Base-by-base conservation (phyloP, 2,888 invertebrate genomes). In the Parnassius mnemosyne region DNA sequence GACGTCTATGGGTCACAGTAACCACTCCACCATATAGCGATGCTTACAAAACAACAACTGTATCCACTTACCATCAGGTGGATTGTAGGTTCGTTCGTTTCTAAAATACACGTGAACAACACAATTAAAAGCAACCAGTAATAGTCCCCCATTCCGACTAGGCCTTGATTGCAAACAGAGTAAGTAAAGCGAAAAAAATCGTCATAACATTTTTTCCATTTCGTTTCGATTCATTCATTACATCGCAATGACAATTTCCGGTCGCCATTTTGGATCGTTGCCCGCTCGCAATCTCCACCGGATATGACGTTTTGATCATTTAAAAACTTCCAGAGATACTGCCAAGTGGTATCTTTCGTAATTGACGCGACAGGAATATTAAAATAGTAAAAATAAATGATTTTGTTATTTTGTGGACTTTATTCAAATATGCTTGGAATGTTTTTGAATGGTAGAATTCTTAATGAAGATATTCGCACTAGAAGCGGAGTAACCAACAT, bases 291-390 rank as follows among this genome's bases (percentile, higher is more conserved):
- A 79, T 79, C 75, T 76, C 69, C 65, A 72, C 71, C 81, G 82
- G 82, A 81, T 77, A 77, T 81, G 80, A 80, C 75, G 80, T 77
- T 77, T 77, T 76, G 79, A 81, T 80, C 75, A 77, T 82, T 79
- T 77, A 76, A 80, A 77, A 66, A 75, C 59, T 56, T 72, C 71
- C 67, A 66, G 63, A 68, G 64, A 68, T 71, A 69, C 65, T 44
- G 65, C 68, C 65, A 67, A 75, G 66, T 69, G 71, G 69, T 65
- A 65, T 70, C 34, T n/a, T n/a, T 43, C 53, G 20, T 50, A 13
- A 47, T 13, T 43, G n/a, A 54, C 10, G 43, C 10, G 12, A 43
- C 9, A 47, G 9, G 3, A 43, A 25, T 42, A 12, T 20, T 34
- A 7, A 34, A 0, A 34, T 7, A 7, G 34, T 34, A 34, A 7